A percentile compares a stretch with the other conserved stretches of the same genome.
Evolutionary conservation across 2,113 vertebrate genomes (phyloP).

Genomic region (Mirounga angustirostris): DNA sequence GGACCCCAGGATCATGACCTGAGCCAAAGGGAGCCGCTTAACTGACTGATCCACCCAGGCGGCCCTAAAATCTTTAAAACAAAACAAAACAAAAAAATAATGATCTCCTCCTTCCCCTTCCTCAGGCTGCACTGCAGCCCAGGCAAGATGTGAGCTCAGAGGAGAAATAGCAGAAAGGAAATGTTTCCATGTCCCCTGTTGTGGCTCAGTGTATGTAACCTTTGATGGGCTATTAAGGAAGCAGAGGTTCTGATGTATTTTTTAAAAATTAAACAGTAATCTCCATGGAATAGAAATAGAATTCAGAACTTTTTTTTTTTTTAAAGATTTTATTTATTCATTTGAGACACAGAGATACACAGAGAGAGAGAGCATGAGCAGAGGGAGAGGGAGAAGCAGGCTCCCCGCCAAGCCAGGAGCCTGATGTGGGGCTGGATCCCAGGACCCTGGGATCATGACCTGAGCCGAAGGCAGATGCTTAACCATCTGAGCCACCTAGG

Average conservation of each 20-base stretch:
- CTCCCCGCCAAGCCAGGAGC: no score
- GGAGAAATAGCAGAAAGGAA: not conserved
- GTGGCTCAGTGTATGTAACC: not conserved
- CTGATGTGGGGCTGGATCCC: no score
- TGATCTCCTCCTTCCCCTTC: not conserved
- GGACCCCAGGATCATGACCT: no score
- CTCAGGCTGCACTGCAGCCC: not conserved
- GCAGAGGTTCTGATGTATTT: not conserved
- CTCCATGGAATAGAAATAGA: constrained; percentile 3
- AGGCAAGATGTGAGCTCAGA: not conserved
- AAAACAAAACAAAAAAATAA: not conserved
- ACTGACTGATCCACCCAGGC: no score
- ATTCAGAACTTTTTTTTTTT: not conserved
- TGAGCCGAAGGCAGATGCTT: no score
- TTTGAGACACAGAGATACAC: no score
- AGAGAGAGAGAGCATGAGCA: no score
- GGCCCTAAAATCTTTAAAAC: not conserved
- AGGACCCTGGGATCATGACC: no score
- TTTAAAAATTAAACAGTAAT: not conserved
- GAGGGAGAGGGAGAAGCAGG: no score
- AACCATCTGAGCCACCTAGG: no score
- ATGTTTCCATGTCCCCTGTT: not conserved
- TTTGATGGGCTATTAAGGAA: not conserved
- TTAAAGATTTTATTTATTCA: no score
- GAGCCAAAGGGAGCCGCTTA: no score